Evolutionary conservation across 2,888 invertebrate genomes (phyloP).

Genomic region (Phoenoteleia sp.): DNA sequence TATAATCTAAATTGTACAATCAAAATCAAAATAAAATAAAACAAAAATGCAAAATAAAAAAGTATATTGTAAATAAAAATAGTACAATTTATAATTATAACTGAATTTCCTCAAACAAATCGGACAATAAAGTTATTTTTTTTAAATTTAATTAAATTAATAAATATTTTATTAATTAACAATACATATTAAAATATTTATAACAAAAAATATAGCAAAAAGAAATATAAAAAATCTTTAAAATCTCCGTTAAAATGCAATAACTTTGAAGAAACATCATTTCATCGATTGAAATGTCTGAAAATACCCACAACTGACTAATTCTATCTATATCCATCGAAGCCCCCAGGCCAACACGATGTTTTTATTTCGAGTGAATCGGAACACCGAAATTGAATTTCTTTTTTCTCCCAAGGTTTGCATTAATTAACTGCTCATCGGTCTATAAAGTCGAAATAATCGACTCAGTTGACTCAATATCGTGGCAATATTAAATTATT

Average conservation of each 20-base stretch:
- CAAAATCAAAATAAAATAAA: no score
- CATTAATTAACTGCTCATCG: neutral
- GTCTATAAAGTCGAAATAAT: slow-evolving; percentile 6
- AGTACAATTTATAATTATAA: no score
- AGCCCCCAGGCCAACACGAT: neutral
- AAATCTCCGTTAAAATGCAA: neutral
- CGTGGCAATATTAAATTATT: slow-evolving; percentile 9
- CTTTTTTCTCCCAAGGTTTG: neutral
- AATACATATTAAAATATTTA: no score
- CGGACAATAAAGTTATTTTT: no score
- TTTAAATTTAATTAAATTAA: no score
- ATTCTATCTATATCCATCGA: neutral
- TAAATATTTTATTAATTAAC: no score
- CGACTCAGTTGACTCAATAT: neutral
- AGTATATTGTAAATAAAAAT: no score
- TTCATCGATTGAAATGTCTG: neutral
- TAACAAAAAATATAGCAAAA: no score
- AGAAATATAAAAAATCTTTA: no score
- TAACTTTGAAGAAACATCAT: neutral
- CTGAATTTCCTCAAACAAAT: no score
- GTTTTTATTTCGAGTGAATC: neutral
- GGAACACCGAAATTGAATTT: neutral
- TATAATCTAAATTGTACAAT: no score
- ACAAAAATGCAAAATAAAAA: no score
- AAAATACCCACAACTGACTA: neutral